These are phyloP conservation scores for Sorex maritimensis DNA, from an alignment of 2,797 vertebrate species.

Conservation along the genomic window DNA sequence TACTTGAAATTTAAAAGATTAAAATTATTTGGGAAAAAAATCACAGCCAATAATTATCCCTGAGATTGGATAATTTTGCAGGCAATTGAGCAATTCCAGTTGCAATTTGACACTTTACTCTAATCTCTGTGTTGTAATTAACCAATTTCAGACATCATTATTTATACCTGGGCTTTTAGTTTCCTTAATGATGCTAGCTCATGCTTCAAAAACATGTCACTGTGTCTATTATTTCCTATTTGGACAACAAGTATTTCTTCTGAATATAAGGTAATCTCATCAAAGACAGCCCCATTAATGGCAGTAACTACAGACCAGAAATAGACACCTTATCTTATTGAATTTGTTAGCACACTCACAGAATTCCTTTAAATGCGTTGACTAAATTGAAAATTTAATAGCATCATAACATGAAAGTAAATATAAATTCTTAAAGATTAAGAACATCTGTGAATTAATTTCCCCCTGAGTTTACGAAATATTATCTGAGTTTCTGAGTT, in stretches of 20 bases:
- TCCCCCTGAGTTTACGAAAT: conserved; percentile 36
- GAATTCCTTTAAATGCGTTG: conserved; percentile 51
- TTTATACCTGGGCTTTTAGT: conserved; percentile 78
- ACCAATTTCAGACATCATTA: conserved; percentile 82
- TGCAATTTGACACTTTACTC: conserved; percentile 74
- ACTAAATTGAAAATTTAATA: conserved; percentile 63
- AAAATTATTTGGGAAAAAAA: conserved; percentile 56
- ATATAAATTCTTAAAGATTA: neutral
- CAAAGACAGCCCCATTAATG: conserved; percentile 11
- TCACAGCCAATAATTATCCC: conserved; percentile 71
- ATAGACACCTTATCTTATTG: neutral
- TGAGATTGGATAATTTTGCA: conserved; percentile 75
- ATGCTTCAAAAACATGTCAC: conserved; percentile 65
- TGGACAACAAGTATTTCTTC: neutral
- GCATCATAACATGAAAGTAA: neutral
- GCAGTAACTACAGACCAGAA: conserved; percentile 1
- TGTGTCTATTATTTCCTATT: conserved; percentile 65
- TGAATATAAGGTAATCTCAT: neutral
- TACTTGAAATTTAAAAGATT: conserved; percentile 62
- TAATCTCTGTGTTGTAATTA: conserved; percentile 81
- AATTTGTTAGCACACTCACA: neutral
- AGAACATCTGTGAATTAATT: neutral
- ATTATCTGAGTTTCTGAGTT: neutral
- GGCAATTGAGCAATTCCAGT: conserved; percentile 75
- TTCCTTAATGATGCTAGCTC: conserved; percentile 57